phyloP scores from a whole-genome alignment of 2,797 vertebrate genomes.

The Alcedo quadribrachys region DNA sequence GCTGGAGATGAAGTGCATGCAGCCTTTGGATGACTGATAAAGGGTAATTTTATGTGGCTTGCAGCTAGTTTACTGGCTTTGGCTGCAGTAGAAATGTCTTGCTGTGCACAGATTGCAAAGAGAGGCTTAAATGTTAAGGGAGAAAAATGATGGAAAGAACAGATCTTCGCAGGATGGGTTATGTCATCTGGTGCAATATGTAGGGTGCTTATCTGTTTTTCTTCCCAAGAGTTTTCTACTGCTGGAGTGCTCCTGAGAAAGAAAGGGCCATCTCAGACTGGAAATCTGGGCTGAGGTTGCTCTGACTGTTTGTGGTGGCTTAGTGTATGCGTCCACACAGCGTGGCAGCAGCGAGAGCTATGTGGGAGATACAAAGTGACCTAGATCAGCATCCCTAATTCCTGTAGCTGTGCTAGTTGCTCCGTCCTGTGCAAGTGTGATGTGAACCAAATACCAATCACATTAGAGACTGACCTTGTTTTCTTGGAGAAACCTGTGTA shows the following conservation, averaged over 20 bases:
- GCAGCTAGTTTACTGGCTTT: neutral
- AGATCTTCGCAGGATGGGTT: neutral
- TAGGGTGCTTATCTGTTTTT: neutral
- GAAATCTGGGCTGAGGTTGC: neutral
- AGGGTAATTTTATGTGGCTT: neutral
- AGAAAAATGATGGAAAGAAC: neutral
- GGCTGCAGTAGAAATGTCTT: neutral
- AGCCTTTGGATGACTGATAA: neutral
- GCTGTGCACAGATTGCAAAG: neutral
- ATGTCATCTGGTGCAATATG: neutral
- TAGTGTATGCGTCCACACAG: neutral
- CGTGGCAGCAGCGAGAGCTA: neutral
- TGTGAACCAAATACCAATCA: conserved; percentile 21
- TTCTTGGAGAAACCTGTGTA: conserved; percentile 47
- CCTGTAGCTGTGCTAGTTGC: neutral
- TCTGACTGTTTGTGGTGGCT: neutral
- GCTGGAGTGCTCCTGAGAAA: neutral
- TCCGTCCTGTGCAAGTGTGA: neutral
- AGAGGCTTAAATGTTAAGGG: neutral
- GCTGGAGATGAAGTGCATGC: neutral
- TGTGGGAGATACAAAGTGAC: conserved; percentile 11
- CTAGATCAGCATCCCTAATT: neutral
- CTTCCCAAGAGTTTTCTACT: neutral
- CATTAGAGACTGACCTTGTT: conserved; percentile 33
- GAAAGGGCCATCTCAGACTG: neutral